Conservation (phyloP, 2,888 invertebrate species). For the Gibbula magus region DNA sequence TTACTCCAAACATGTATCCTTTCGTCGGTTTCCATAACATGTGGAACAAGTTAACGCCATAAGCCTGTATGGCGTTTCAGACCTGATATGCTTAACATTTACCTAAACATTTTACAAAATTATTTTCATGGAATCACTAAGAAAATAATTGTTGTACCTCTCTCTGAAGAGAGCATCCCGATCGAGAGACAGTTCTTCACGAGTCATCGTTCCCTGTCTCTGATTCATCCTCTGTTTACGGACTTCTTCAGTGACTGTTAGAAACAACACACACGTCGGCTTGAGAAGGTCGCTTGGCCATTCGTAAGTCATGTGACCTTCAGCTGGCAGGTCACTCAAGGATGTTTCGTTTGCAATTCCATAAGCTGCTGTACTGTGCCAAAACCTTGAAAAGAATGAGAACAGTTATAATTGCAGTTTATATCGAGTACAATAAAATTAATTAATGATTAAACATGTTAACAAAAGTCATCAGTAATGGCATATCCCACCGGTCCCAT, state of each 20-base stretch:
- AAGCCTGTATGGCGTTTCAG: too few relatives aligned
- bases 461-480: too few relatives aligned
- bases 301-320: conserved; percentile 46
- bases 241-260: conserved; percentile 55
- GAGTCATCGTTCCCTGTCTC: conserved; percentile 44
- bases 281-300: conserved; percentile 60
- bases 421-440: too few relatives aligned
- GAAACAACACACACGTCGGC: conserved; percentile 55
- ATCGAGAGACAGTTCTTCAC: conserved; percentile 53
- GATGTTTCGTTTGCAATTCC: conserved; percentile 59
- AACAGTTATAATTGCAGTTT: too few relatives aligned
- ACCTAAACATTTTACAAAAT: too few relatives aligned
- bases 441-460: too few relatives aligned
- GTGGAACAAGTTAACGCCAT: too few relatives aligned
- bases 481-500: too few relatives aligned
- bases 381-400: conserved; percentile 46
- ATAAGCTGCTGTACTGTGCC: conserved; percentile 65
- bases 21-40: too few relatives aligned
- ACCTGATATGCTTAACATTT: too few relatives aligned
- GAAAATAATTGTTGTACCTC: conserved; percentile 51
- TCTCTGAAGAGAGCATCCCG: conserved; percentile 52
- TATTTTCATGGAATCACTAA: too few relatives aligned
- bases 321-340: conserved; percentile 45
- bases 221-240: conserved; percentile 47
- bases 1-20: too few relatives aligned